These are phyloP conservation scores for Pituophis catenifer DNA, from an alignment of 2,113 vertebrate species.

Conservation along the genomic window DNA sequence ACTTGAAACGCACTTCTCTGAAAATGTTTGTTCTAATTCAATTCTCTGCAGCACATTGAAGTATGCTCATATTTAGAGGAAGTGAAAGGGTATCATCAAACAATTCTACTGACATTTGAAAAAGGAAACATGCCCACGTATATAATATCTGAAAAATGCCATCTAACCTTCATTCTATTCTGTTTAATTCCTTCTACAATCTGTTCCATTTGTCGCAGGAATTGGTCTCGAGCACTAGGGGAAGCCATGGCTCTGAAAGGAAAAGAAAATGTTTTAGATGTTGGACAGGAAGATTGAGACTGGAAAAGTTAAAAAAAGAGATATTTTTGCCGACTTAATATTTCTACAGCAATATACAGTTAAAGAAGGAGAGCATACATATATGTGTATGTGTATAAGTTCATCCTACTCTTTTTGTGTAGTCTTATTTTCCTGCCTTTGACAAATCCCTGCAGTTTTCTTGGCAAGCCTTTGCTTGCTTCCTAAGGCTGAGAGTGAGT, in stretches of 20 bases:
- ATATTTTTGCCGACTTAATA: not conserved
- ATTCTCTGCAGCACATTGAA: not conserved
- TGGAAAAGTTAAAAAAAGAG: not conserved
- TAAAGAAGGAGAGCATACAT: not conserved
- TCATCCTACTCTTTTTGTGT: not conserved
- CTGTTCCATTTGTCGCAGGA: conserved; percentile 96
- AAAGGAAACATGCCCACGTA: not conserved
- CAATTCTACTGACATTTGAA: not conserved
- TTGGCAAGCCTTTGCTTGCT: not conserved
- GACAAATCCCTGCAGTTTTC: not conserved
- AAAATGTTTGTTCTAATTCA: not conserved
- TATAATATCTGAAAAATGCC: not conserved
- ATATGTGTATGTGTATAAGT: not conserved
- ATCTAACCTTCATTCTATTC: conserved; percentile 88
- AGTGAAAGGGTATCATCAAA: not conserved
- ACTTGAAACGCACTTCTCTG: not conserved
- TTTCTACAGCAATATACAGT: not conserved
- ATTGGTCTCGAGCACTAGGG: conserved; percentile 88
- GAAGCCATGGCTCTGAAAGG: conserved; percentile 91
- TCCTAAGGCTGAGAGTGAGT: not conserved
- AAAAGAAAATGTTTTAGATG: not conserved
- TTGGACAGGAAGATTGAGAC: not conserved
- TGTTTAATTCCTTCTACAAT: conserved; percentile 99
- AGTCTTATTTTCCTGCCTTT: not conserved
- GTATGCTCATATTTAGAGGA: not conserved